A percentile compares a stretch with the other conserved stretches of the same genome.
Conservation (phyloP, 2,113 vertebrate genomes). For the Antigone vipio region DNA sequence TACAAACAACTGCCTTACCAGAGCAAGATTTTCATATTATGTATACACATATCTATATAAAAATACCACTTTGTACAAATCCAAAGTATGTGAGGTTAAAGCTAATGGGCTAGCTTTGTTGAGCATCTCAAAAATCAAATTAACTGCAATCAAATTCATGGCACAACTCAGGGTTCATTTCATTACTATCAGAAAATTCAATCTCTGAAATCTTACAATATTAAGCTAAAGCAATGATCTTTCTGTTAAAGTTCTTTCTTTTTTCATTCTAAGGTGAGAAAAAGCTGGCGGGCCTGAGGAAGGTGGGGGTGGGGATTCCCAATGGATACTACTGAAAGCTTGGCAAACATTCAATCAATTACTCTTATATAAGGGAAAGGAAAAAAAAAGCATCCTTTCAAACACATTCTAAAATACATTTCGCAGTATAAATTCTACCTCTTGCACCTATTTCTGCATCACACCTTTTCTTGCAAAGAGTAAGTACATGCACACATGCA, state of each 20-base stretch:
- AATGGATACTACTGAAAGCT: slow-evolving; percentile 57
- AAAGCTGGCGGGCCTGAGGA: slow-evolving; percentile 12
- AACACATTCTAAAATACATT: slow-evolving; percentile 38
- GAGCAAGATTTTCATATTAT: neutral
- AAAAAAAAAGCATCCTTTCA: slow-evolving; percentile 23
- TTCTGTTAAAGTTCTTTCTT: slow-evolving; percentile 74
- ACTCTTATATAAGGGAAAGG: slow-evolving; percentile 20
- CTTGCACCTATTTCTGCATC: neutral
- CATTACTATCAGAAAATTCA: slow-evolving; percentile 71
- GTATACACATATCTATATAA: neutral
- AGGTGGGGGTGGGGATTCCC: slow-evolving; percentile 54
- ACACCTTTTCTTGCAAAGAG: slow-evolving; percentile 29
- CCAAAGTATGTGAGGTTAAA: slow-evolving; percentile 30
- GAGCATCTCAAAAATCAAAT: slow-evolving; percentile 59
- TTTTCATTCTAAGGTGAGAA: slow-evolving; percentile 70
- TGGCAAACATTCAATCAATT: slow-evolving; percentile 67
- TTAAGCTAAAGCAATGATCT: slow-evolving; percentile 72
- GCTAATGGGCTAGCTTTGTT: slow-evolving; percentile 33
- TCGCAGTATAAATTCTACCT: slow-evolving; percentile 45
- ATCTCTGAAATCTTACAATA: slow-evolving; percentile 73
- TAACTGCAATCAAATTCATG: slow-evolving; percentile 63
- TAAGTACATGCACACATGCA: neutral
- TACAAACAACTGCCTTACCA: neutral
- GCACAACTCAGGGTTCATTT: slow-evolving; percentile 62
- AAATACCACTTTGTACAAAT: neutral